Evolutionary conservation across 2,797 vertebrate species (phyloP).

Genomic region (Ctenopoma multispine): DNA sequence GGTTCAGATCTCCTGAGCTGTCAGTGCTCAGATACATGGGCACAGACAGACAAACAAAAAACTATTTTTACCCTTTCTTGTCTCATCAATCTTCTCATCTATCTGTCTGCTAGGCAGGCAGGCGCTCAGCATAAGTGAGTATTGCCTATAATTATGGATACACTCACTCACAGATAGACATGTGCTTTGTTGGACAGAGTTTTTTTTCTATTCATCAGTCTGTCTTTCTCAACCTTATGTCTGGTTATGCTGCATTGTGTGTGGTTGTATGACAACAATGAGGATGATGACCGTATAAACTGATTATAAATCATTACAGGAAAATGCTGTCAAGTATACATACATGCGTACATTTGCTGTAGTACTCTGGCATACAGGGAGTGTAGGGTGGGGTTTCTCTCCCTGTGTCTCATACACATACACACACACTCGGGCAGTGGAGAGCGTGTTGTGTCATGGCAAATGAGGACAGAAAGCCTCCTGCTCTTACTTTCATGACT

Average conservation of each 20-base stretch:
- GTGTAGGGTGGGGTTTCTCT: conserved; percentile 83
- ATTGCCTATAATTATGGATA: conserved; percentile 65
- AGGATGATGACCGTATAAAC: conserved; percentile 18
- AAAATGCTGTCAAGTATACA: neutral
- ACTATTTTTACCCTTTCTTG: conserved; percentile 47
- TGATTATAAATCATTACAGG: neutral
- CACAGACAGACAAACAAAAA: conserved; percentile 61
- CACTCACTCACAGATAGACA: conserved; percentile 36
- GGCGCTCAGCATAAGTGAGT: conserved; percentile 81
- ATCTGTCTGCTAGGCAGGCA: conserved; percentile 56
- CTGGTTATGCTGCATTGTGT: conserved; percentile 11
- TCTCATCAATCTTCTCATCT: conserved; percentile 56
- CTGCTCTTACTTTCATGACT: conserved; percentile 42
- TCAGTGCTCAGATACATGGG: conserved; percentile 58
- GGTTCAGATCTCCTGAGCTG: conserved; percentile 43
- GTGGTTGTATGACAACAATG: neutral
- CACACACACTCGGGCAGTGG: conserved; percentile 31
- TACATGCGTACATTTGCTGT: neutral
- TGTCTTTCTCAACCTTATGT: conserved; percentile 32
- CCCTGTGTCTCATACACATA: conserved; percentile 2
- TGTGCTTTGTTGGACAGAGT: conserved; percentile 59
- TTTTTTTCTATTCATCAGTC: conserved; percentile 39
- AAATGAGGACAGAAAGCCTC: conserved; percentile 69
- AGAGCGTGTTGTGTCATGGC: conserved; percentile 65
- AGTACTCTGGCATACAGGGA: conserved; percentile 55